Evolutionary conservation across 1,140 invertebrate genomes (phyloP).

Genomic region (Acromyrmex charruanus): DNA sequence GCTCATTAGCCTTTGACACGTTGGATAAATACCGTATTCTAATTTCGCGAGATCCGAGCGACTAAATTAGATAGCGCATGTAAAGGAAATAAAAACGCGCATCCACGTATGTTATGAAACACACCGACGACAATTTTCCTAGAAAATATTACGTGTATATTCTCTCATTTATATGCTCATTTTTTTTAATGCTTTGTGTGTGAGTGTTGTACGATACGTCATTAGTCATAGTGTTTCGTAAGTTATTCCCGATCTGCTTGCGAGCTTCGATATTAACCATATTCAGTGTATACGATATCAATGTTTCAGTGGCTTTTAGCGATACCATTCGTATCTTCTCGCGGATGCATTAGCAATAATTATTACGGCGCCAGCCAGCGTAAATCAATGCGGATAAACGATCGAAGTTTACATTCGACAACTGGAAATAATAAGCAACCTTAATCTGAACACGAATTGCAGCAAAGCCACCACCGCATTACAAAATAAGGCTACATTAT

Average conservation of each 20-base stretch:
- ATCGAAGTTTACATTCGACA: conserved; percentile 54
- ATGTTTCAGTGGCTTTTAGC: conserved; percentile 59
- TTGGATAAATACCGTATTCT: conserved; percentile 68
- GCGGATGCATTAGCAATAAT: conserved; percentile 55
- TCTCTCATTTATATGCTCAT: background rate
- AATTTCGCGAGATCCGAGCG: conserved; percentile 66
- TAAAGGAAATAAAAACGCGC: conserved; percentile 27
- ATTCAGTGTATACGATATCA: conserved; percentile 26
- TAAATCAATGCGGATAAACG: conserved; percentile 45
- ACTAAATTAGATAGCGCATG: conserved; percentile 47
- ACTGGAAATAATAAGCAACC: conserved; percentile 36
- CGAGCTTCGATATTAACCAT: conserved; percentile 30
- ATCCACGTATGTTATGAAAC: background rate
- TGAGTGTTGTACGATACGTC: background rate
- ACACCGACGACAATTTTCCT: background rate
- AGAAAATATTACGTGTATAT: background rate
- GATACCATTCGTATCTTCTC: conserved; percentile 57
- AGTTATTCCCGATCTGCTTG: background rate
- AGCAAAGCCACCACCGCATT: background rate
- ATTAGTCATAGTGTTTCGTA: conserved; percentile 15
- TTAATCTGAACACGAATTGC: conserved; percentile 29
- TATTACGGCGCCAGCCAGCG: conserved; percentile 37
- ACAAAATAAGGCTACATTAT: conserved; percentile 7
- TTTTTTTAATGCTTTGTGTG: background rate
- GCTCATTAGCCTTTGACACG: conserved; percentile 55